Base-by-base conservation (phyloP, 2,113 vertebrate species). In the Gadus macrocephalus region DNA sequence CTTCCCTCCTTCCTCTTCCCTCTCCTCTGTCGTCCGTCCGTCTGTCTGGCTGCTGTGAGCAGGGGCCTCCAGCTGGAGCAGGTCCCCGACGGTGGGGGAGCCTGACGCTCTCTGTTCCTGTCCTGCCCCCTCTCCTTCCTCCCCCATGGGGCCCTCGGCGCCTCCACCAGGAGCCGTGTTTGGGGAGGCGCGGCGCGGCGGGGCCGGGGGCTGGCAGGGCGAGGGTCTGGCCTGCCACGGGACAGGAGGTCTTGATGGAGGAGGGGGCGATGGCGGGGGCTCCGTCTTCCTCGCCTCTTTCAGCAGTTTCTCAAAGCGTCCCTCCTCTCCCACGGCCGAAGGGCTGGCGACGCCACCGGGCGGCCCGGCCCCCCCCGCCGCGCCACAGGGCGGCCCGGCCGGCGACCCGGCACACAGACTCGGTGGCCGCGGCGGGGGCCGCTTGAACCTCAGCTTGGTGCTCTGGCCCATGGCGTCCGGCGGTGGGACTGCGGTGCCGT, bases 371-470 rank as follows among this genome's bases (percentile, higher is more conserved):
- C 5, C 7, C 42, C 3, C 42, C 42, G 61, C 72, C 55, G 74
- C 22, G 58, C 81, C 79, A 16, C 83, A 49, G 66, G 67, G 80
- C 0, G 66, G 84, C 67, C 76, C 79, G 74, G 74, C 73, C 5
- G 84, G 83, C 15, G 72, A 68, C 66, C 78, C 88, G 3, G 72
- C 66, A 16, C 78, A 62, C 69, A 86, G 79, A 71, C 78, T 86
- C 5, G 88, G 90, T 49, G 92, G 88, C 20, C 91, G 83, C 0
- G 91, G 91, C 0, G 94, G 94, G 0, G 95, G 92, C 5, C 82
- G 90, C 78, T 79, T 93, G 74, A 85, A 90, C 77, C 89, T 86
- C 2, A 76, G 80, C 53, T 85, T 73, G 56, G 71, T 81, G 74
- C 56, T 77, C 87, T 88, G 90, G 66, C 68, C 76, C 35, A 14